These are phyloP conservation scores for pig (Sus scrofa) DNA, from an alignment of 2,113 vertebrate species.

Conservation along the genomic window T2T-Sscrofa CM000826.6:77333501-77334000, in stretches of 20 bases:
- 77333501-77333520: background rate
- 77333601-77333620: background rate
- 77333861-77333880: background rate
- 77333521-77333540: conserved; percentile 49
- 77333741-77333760: background rate
- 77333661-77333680: conserved; percentile 13
- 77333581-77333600: conserved; percentile 9
- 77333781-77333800: background rate
- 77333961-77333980: background rate
- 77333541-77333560: conserved; percentile 26
- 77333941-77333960: background rate
- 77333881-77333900: background rate
- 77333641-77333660: conserved; percentile 43
- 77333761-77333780: conserved; percentile 7
- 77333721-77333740: background rate
- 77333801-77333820: too few relatives aligned
- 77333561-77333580: background rate
- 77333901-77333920: background rate
- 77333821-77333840: background rate
- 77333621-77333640: background rate
- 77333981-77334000: background rate
- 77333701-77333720: conserved; percentile 23
- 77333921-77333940: background rate
- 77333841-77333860: conserved; percentile 34
- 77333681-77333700: background rate